A percentile compares a stretch with the other conserved stretches of the same genome.
Conservation (phyloP, 2,113 vertebrate species). For the Chionomys nivalis region DNA sequence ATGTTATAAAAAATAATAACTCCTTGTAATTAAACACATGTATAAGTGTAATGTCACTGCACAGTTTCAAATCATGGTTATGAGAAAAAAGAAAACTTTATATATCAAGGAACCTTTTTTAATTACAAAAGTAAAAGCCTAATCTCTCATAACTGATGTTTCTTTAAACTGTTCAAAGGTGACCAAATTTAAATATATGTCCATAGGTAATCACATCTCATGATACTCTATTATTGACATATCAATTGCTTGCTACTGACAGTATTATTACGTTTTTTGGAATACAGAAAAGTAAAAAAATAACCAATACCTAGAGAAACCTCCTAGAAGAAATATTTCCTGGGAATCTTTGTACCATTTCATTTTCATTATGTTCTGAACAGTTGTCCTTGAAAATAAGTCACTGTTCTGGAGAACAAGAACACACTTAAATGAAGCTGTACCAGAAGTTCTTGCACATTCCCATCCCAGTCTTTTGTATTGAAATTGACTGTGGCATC, state of each 20-base stretch:
- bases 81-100: background rate
- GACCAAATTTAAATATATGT: background rate
- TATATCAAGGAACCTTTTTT: background rate
- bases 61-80: background rate
- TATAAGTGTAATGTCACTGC: background rate
- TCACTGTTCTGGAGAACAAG: background rate
- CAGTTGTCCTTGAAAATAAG: slow-evolving; percentile 35
- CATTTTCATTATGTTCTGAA: background rate
- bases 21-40: background rate
- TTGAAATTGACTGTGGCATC: background rate
- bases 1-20: background rate
- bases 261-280: background rate
- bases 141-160: background rate
- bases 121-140: background rate
- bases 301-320: background rate
- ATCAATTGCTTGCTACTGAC: background rate
- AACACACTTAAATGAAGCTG: slow-evolving; percentile 7
- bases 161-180: background rate
- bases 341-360: background rate
- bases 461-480: background rate
- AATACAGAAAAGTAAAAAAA: background rate
- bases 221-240: background rate
- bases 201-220: background rate
- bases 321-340: background rate
- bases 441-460: background rate